phyloP scores from a whole-genome alignment of 2,888 invertebrate genomes.

The Parascotia fuliginaria region DNA sequence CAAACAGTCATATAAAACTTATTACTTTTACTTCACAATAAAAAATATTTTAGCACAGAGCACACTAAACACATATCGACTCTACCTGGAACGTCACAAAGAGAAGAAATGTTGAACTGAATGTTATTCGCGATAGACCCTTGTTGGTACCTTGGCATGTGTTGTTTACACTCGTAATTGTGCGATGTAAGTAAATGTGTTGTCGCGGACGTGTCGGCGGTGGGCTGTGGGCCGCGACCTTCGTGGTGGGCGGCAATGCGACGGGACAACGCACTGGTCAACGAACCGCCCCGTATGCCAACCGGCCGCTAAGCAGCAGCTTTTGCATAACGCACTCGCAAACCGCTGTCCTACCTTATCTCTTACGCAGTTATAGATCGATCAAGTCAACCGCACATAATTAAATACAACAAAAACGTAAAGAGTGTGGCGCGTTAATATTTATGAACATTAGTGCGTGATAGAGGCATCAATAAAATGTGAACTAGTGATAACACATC shows the following conservation, averaged over 20 bases:
- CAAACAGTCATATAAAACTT: conserved; percentile 61
- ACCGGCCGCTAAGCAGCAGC: conserved; percentile 56
- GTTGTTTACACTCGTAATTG: conserved; percentile 23
- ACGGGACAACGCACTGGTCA: conserved; percentile 83
- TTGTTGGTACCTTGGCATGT: conserved; percentile 9
- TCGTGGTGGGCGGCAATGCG: conserved; percentile 79
- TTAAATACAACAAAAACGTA: conserved; percentile 35
- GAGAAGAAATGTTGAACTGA: conserved; percentile 63
- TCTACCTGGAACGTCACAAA: conserved; percentile 68
- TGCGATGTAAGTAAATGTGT: conserved; percentile 39
- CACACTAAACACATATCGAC: conserved; percentile 83
- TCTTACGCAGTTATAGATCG: conserved; percentile 62
- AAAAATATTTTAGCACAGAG: conserved; percentile 73
- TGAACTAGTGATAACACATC: conserved; percentile 65
- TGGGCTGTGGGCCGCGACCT: conserved; percentile 76
- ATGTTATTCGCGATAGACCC: conserved; percentile 10
- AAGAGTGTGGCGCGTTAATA: conserved; percentile 39
- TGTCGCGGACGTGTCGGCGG: conserved; percentile 58
- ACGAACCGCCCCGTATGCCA: conserved; percentile 79
- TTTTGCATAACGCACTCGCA: conserved; percentile 77
- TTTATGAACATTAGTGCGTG: conserved; percentile 46
- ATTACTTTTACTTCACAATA: conserved; percentile 63
- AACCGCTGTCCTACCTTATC: conserved; percentile 63
- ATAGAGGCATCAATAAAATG: conserved; percentile 54
- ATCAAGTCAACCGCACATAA: conserved; percentile 45